Evolutionary conservation across 2,797 vertebrate species (phyloP).

Genomic region (Mus caroli): DNA sequence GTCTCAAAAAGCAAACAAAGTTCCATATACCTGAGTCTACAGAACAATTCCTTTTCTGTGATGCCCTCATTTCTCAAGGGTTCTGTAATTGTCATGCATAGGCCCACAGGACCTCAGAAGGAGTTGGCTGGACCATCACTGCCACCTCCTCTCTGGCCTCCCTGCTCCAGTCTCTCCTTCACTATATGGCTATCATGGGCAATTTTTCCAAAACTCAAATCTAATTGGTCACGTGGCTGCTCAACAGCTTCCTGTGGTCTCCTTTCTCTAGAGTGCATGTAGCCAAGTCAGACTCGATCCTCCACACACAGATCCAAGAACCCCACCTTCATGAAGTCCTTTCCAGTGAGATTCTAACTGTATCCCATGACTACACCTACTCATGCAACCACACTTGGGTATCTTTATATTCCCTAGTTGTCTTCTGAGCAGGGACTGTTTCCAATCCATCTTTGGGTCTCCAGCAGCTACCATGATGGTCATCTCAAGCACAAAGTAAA

Average conservation of each 20-base stretch:
- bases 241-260: neutral
- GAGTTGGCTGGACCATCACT: accelerated
- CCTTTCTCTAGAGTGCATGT: neutral
- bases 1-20: neutral
- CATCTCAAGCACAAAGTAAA: neutral
- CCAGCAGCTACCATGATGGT: neutral
- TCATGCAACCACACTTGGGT: neutral
- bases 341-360: neutral
- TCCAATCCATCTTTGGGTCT: neutral
- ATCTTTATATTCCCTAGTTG: neutral
- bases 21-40: neutral
- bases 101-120: accelerated
- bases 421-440: neutral
- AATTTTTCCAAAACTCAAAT: neutral
- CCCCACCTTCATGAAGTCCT: neutral
- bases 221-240: neutral
- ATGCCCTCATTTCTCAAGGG: neutral
- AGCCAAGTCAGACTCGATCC: neutral
- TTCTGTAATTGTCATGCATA: neutral
- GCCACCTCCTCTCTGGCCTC: neutral
- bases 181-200: too few species aligned
- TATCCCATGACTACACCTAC: neutral
- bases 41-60: neutral
- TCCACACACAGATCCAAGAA: neutral
- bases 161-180: neutral